Evolutionary conservation across 2,113 vertebrate species (phyloP).

Genomic region (Odocoileus virginianus): DNA sequence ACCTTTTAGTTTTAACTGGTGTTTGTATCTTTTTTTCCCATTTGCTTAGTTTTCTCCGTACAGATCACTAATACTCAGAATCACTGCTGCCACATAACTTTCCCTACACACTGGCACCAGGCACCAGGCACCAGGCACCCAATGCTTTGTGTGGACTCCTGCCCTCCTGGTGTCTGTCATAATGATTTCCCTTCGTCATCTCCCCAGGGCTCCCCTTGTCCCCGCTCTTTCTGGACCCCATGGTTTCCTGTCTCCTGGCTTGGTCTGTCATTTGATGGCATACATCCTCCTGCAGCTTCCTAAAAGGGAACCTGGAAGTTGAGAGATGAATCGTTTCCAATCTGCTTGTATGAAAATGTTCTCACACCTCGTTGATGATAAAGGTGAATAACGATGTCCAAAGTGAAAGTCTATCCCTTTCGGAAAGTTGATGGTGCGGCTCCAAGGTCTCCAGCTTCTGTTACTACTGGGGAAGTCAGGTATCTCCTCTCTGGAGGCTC

Average conservation of each 20-base stretch:
- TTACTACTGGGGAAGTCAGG: neutral
- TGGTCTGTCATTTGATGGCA: neutral
- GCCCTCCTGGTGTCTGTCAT: fast-evolving
- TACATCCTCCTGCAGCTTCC: neutral
- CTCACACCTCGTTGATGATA: neutral
- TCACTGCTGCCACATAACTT: neutral
- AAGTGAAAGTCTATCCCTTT: neutral
- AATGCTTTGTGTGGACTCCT: neutral
- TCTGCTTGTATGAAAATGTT: neutral
- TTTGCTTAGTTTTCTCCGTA: neutral
- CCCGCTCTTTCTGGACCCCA: neutral
- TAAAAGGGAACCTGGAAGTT: neutral
- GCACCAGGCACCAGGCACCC: neutral
- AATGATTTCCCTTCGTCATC: neutral
- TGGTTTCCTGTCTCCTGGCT: neutral
- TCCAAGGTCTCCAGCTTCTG: neutral
- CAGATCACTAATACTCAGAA: neutral
- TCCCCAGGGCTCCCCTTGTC: neutral
- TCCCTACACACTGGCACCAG: neutral
- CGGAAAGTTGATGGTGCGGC: neutral
- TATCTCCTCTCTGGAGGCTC: neutral
- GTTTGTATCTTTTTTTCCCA: neutral
- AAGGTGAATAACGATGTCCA: neutral
- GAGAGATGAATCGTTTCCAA: neutral
- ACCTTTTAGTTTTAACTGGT: neutral